These are phyloP conservation scores for Calameuta pallipes DNA, from an alignment of 2,888 invertebrate species.

Conservation along the genomic window DNA sequence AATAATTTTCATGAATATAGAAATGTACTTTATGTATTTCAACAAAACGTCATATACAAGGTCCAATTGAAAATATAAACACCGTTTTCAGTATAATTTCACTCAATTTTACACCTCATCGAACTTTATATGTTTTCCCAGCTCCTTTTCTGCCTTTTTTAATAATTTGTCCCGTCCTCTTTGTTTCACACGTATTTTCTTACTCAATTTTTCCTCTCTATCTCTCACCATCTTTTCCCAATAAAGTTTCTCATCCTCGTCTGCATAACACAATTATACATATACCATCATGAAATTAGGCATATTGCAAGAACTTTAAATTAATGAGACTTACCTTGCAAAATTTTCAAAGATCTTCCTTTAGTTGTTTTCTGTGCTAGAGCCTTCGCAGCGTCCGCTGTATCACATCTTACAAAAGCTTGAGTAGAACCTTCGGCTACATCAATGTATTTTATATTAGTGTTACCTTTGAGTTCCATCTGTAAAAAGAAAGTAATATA, in stretches of 20 bases:
- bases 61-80: conserved; percentile 16
- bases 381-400: conserved; percentile 67
- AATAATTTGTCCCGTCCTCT: conserved; percentile 73
- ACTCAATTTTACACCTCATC: conserved; percentile 67
- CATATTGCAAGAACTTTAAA: conserved; percentile 58
- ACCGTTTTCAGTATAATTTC: conserved; percentile 10
- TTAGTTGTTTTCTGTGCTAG: conserved; percentile 57
- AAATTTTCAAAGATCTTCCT: conserved; percentile 56
- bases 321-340: conserved; percentile 60
- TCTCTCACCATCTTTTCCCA: conserved; percentile 82
- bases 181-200: conserved; percentile 67
- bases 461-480: conserved; percentile 73
- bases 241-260: conserved; percentile 79
- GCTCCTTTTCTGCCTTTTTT: conserved; percentile 74
- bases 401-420: conserved; percentile 76
- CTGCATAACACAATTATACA: conserved; percentile 69
- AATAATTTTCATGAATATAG: not conserved
- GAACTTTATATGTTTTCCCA: conserved; percentile 79
- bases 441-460: conserved; percentile 83
- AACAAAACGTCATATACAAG: conserved; percentile 22
- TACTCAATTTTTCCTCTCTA: conserved; percentile 69
- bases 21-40: conserved; percentile 19
- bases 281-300: conserved; percentile 65
- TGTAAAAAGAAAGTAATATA: conserved; percentile 57
- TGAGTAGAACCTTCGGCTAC: conserved; percentile 77